phyloP scores from a whole-genome alignment of 2,888 invertebrate species.

The Blomia tropicalis region DNA sequence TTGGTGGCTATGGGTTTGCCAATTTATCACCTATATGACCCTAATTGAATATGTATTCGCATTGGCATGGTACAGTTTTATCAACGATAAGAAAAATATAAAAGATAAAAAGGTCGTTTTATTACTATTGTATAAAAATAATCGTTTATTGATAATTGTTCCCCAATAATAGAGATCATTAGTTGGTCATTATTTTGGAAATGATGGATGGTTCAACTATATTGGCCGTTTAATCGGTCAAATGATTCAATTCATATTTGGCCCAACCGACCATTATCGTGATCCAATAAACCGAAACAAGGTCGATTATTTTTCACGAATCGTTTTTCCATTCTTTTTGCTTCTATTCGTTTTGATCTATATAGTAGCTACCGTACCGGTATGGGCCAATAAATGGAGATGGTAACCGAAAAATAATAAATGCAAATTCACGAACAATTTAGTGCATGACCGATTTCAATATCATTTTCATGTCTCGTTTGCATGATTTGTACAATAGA shows the following conservation, averaged over 20 bases:
- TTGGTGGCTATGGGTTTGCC: constrained; percentile 25
- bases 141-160: background rate
- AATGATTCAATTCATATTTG: constrained; percentile 15
- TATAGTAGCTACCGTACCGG: constrained; percentile 1
- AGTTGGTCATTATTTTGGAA: constrained; percentile 20
- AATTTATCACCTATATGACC: constrained; percentile 21
- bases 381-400: constrained; percentile 1
- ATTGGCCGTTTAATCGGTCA: background rate
- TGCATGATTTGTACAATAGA: too few species aligned
- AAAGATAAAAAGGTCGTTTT: too few species aligned
- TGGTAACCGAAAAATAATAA: background rate
- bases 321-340: constrained; percentile 21
- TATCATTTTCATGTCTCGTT: too few species aligned
- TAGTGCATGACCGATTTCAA: too few species aligned
- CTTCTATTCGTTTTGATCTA: constrained; percentile 21
- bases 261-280: constrained; percentile 15
- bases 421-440: background rate
- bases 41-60: constrained; percentile 21
- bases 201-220: constrained; percentile 5
- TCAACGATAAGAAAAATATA: constrained; percentile 20
- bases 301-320: constrained; percentile 22
- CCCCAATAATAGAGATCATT: too few species aligned
- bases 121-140: background rate
- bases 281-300: constrained; percentile 23
- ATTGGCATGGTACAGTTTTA: constrained; percentile 16